A percentile compares a stretch with the other conserved stretches of the same genome.
phyloP scores from a whole-genome alignment of 2,113 vertebrate genomes.

The Paedocypris sp. region DNA sequence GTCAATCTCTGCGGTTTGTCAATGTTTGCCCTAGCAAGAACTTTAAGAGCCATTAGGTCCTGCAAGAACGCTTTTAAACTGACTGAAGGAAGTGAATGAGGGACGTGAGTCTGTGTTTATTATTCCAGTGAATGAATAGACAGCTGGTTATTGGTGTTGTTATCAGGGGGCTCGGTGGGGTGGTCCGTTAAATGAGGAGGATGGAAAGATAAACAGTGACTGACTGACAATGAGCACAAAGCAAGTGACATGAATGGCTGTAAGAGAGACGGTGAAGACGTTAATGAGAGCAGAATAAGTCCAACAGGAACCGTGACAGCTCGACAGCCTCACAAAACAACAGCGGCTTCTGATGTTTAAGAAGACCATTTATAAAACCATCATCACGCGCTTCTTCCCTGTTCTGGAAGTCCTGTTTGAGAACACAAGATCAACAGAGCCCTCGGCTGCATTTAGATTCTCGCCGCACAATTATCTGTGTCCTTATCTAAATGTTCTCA shows the following conservation, averaged over 20 bases:
- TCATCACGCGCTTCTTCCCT: no score
- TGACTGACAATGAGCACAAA: constrained; percentile 18
- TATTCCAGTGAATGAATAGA: background rate
- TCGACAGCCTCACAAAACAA: no score
- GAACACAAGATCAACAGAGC: background rate
- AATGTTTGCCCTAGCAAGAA: no score
- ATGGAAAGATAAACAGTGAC: constrained; percentile 30
- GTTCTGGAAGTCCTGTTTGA: background rate
- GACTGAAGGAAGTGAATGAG: no score
- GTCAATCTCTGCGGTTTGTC: no score
- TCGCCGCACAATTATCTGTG: background rate
- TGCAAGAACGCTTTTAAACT: no score
- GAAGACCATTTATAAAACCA: no score
- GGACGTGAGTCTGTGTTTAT: background rate
- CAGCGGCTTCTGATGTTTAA: background rate
- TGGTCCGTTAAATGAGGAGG: constrained; percentile 15
- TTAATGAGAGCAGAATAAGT: background rate
- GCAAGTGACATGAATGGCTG: constrained; percentile 3
- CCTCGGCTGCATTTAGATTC: background rate
- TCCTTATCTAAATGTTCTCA: background rate
- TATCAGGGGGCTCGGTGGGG: constrained; percentile 2
- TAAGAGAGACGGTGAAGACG: background rate
- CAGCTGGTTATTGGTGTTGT: background rate
- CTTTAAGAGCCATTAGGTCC: no score
- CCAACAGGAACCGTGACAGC: background rate